Conservation (phyloP, 2,113 vertebrate genomes). For the Bos javanicus region DNA sequence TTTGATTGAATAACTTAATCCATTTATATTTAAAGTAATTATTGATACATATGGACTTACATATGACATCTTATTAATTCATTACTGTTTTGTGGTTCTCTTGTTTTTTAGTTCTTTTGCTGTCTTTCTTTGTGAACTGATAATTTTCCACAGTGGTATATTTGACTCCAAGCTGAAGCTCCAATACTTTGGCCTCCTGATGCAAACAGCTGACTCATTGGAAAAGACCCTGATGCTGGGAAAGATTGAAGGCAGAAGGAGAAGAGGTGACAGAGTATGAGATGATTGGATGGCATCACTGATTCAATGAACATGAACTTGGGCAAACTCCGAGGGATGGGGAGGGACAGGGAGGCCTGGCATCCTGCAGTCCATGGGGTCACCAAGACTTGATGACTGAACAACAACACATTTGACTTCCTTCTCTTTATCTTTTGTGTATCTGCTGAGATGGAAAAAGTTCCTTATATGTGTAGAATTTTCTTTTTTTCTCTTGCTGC, state of each 20-base stretch:
- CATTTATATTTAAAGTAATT: background rate
- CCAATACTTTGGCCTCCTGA: background rate
- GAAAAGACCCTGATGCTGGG: background rate
- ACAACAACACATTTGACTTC: background rate
- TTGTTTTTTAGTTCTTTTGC: background rate
- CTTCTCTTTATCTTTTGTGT: background rate
- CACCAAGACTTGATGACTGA: background rate
- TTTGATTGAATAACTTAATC: background rate
- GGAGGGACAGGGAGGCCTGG: background rate
- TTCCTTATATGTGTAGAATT: background rate
- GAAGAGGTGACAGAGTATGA: background rate
- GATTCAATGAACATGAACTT: background rate
- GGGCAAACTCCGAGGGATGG: background rate
- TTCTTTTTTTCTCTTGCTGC: background rate
- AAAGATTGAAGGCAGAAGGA: background rate
- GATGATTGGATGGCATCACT: background rate
- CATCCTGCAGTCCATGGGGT: background rate
- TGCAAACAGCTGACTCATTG: background rate
- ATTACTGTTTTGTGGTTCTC: background rate
- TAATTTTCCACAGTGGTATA: background rate
- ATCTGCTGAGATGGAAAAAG: background rate
- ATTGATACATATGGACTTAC: background rate
- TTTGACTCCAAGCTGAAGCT: background rate
- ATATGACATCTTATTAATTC: background rate
- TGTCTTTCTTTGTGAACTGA: background rate